A percentile compares a stretch with the other conserved stretches of the same genome.
phyloP scores from a whole-genome alignment of 2,888 invertebrate genomes.

The Apamea sordens region DNA sequence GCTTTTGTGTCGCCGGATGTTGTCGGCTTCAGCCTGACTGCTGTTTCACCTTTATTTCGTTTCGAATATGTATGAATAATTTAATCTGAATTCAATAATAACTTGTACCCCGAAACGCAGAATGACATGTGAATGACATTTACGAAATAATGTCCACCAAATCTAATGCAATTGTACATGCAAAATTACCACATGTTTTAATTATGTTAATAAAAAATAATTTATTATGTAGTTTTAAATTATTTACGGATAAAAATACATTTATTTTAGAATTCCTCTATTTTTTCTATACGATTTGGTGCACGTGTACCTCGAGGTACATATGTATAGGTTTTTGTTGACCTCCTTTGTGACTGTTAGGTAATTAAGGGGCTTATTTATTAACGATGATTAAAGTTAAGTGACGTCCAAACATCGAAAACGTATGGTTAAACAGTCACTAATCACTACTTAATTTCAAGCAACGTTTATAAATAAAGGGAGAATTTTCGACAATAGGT shows the following conservation, averaged over 20 bases:
- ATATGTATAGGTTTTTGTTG: background rate
- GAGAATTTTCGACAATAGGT: too few species aligned
- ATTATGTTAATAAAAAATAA: background rate
- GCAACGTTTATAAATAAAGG: too few species aligned
- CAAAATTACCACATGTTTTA: background rate
- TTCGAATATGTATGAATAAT: background rate
- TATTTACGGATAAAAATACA: background rate
- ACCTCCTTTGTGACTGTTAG: background rate
- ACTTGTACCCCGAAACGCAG: too few species aligned
- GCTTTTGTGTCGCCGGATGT: too few species aligned
- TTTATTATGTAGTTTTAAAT: background rate
- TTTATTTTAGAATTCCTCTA: background rate
- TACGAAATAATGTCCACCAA: conserved; percentile 3
- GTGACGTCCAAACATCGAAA: too few species aligned
- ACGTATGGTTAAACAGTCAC: too few species aligned
- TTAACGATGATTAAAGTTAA: too few species aligned
- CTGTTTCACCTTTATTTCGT: too few species aligned
- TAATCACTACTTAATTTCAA: too few species aligned
- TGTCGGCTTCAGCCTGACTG: too few species aligned
- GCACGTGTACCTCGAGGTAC: background rate
- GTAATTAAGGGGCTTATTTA: too few species aligned
- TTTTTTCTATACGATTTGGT: background rate
- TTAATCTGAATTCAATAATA: background rate
- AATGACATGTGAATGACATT: background rate
- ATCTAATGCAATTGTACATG: background rate